phyloP scores from a whole-genome alignment of 2,113 vertebrate species.

The Vombatus ursinus region DNA sequence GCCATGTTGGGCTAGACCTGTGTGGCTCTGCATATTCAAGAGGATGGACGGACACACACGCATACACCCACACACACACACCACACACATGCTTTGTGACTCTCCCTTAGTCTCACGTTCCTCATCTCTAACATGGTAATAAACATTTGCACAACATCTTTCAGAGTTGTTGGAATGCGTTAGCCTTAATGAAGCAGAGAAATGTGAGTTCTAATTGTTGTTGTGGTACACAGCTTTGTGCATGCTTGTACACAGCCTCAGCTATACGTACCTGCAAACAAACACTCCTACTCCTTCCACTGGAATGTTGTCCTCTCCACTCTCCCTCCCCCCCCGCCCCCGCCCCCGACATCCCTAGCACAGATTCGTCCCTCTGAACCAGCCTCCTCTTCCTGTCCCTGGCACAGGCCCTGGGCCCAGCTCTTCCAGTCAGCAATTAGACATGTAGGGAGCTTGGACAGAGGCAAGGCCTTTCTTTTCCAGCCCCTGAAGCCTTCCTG shows the following conservation, averaged over 20 bases:
- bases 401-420: background rate
- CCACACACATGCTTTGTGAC: background rate
- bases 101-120: background rate
- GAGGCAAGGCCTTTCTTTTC: too few species aligned
- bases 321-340: too few species aligned
- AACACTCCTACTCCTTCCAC: background rate
- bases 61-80: too few species aligned
- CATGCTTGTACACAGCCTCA: background rate
- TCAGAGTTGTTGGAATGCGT: background rate
- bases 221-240: background rate
- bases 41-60: background rate
- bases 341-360: background rate
- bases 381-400: background rate
- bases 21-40: background rate
- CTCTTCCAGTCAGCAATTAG: background rate
- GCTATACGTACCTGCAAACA: background rate
- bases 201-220: background rate
- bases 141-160: background rate
- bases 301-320: background rate
- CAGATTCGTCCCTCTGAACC: background rate
- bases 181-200: background rate
- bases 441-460: background rate
- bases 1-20: background rate
- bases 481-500: background rate
- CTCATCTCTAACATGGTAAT: background rate